Conservation (phyloP, 1,140 invertebrate genomes). For the Cylas formicarius region DNA sequence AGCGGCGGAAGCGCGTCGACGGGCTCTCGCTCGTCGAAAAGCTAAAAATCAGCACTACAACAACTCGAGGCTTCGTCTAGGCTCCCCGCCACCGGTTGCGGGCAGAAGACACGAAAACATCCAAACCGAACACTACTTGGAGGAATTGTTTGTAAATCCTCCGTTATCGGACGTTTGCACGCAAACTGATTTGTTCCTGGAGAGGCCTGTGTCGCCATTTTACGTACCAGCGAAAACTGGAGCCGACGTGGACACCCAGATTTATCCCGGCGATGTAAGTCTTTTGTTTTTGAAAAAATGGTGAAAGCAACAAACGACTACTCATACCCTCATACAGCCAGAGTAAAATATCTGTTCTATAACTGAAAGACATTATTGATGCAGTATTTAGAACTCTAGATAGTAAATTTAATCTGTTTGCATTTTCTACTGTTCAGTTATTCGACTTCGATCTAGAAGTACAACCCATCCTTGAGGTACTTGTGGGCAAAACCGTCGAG, state of each 20-base stretch:
- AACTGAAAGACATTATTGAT: too few species aligned
- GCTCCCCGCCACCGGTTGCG: slow-evolving; percentile 62
- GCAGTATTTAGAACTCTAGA: not conserved
- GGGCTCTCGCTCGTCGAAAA: slow-evolving; percentile 52
- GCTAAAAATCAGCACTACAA: slow-evolving; percentile 42
- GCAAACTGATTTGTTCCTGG: slow-evolving; percentile 80
- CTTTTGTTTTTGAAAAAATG: not conserved
- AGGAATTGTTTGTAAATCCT: slow-evolving; percentile 68
- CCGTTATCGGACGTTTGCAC: slow-evolving; percentile 65
- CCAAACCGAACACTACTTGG: slow-evolving; percentile 81
- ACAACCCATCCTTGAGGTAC: slow-evolving; percentile 75
- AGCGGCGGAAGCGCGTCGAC: slow-evolving; percentile 54
- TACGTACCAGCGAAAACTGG: slow-evolving; percentile 71
- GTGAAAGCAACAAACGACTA: too few species aligned
- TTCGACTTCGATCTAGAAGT: slow-evolving; percentile 87
- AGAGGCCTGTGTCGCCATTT: slow-evolving; percentile 68
- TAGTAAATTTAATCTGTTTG: not conserved
- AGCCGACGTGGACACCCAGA: slow-evolving; percentile 74
- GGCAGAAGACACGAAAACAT: slow-evolving; percentile 75
- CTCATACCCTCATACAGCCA: slow-evolving; percentile 3
- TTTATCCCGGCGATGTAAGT: slow-evolving; percentile 76
- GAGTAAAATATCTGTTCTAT: slow-evolving; percentile 1
- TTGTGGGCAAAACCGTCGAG: slow-evolving; percentile 82
- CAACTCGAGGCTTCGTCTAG: slow-evolving; percentile 35
- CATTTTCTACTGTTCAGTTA: slow-evolving; percentile 45